Percentiles rank a stretch among this genome's conserved stretches.
These are phyloP conservation scores for Oriolus oriolus DNA, from an alignment of 2,113 vertebrate genomes.

Conservation along the genomic window DNA sequence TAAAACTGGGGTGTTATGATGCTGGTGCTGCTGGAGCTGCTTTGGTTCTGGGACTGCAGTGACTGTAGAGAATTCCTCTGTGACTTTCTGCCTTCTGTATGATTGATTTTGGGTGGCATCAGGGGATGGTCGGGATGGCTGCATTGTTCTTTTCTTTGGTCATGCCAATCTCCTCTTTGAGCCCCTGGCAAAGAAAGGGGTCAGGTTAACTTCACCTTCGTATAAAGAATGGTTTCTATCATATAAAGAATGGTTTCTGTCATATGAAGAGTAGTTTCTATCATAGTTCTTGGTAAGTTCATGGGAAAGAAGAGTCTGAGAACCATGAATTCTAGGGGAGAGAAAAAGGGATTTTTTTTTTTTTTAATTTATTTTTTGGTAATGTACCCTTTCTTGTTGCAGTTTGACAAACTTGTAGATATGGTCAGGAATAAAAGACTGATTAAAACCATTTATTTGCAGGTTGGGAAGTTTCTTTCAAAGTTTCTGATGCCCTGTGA, in stretches of 20 bases:
- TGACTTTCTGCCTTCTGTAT: not conserved
- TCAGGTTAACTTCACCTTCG: not conserved
- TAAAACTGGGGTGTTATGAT: not conserved
- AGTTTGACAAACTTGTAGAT: not conserved
- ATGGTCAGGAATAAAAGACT: not conserved
- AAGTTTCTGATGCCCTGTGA: not conserved
- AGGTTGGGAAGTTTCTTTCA: not conserved
- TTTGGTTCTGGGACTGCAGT: not conserved
- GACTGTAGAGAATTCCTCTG: not conserved
- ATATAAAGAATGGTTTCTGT: not conserved
- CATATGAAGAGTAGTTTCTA: not conserved
- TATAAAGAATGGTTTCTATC: not conserved
- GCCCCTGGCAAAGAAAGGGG: not conserved
- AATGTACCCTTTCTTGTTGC: not conserved
- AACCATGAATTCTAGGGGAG: not conserved
- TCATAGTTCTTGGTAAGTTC: not conserved
- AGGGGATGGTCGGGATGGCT: not conserved
- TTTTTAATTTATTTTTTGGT: accelerated
- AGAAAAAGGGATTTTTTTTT: not conserved
- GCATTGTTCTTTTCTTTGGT: not conserved
- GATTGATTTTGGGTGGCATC: not conserved
- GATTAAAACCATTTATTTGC: not conserved
- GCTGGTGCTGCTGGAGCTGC: not conserved
- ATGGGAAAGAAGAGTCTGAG: not conserved
- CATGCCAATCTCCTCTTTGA: not conserved